These are phyloP conservation scores for Helostoma temminkii DNA, from an alignment of 2,797 vertebrate genomes.

Conservation along the genomic window DNA sequence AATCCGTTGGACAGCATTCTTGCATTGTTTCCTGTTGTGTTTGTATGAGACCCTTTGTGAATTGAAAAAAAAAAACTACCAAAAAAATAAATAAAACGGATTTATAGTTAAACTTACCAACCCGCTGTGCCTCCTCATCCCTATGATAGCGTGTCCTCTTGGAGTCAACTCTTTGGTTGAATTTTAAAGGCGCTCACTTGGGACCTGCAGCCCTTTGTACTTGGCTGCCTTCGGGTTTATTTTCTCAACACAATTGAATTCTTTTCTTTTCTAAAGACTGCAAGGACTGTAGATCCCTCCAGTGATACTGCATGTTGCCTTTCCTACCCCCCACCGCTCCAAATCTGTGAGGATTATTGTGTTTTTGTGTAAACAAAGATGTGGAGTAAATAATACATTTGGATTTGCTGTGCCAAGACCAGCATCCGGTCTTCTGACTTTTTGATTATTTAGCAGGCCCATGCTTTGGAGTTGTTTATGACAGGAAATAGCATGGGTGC, in stretches of 20 bases:
- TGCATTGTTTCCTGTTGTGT: constrained; percentile 36
- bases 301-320: constrained; percentile 69
- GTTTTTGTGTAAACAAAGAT: constrained; percentile 75
- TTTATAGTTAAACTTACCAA: constrained; percentile 68
- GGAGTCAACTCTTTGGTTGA: constrained; percentile 42
- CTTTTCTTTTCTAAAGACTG: constrained; percentile 72
- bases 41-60: constrained; percentile 57
- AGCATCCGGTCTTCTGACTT: constrained; percentile 38
- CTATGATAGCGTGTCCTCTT: constrained; percentile 66
- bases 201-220: constrained; percentile 70
- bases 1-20: constrained; percentile 5
- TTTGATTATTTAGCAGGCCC: constrained; percentile 59
- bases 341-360: constrained; percentile 76
- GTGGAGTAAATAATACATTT: constrained; percentile 70
- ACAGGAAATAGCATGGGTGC: constrained; percentile 48
- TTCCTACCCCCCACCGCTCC: constrained; percentile 33
- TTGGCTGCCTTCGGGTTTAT: constrained; percentile 76
- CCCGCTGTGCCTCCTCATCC: constrained; percentile 47
- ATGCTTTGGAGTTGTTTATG: constrained; percentile 56
- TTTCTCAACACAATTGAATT: constrained; percentile 79
- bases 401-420: constrained; percentile 48
- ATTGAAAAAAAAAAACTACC: constrained; percentile 44
- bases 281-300: constrained; percentile 70
- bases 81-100: too few relatives aligned
- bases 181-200: constrained; percentile 59